Evolutionary conservation across 2,888 invertebrate species (phyloP).

Genomic region (Synanthedon vespiformis): DNA sequence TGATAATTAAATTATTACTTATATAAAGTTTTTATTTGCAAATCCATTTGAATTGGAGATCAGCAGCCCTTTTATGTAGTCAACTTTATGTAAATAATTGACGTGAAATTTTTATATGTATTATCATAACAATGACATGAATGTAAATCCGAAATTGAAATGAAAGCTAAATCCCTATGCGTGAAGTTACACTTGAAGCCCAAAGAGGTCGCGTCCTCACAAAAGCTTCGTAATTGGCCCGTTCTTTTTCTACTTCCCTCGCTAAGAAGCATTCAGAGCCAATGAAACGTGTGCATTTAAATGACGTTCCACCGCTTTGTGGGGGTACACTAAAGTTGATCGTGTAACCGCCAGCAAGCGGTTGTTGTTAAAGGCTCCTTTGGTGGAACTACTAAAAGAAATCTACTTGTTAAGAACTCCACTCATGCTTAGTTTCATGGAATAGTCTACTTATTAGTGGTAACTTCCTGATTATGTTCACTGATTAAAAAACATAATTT

Average conservation of each 20-base stretch:
- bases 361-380: conserved; percentile 50
- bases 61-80: too few species aligned
- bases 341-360: conserved; percentile 53
- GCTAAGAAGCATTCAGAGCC: conserved; percentile 62
- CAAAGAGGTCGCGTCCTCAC: conserved; percentile 60
- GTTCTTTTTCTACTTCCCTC: conserved; percentile 65
- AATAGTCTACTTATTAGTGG: neutral
- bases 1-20: too few species aligned
- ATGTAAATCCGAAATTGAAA: neutral
- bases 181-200: conserved; percentile 64
- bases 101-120: too few species aligned
- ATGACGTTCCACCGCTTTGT: conserved; percentile 68
- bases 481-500: too few species aligned
- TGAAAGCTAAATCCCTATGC: conserved; percentile 45
- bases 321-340: conserved; percentile 66
- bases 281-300: conserved; percentile 72
- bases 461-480: too few species aligned
- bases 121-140: too few species aligned
- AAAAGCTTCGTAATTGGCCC: conserved; percentile 69
- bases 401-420: conserved; percentile 53
- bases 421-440: conserved; percentile 52
- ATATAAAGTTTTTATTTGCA: too few species aligned
- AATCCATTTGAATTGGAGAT: too few species aligned
- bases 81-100: too few species aligned
- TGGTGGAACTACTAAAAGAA: conserved; percentile 47